phyloP scores from a whole-genome alignment of 2,797 vertebrate species.

The Labeo calbasu region DNA sequence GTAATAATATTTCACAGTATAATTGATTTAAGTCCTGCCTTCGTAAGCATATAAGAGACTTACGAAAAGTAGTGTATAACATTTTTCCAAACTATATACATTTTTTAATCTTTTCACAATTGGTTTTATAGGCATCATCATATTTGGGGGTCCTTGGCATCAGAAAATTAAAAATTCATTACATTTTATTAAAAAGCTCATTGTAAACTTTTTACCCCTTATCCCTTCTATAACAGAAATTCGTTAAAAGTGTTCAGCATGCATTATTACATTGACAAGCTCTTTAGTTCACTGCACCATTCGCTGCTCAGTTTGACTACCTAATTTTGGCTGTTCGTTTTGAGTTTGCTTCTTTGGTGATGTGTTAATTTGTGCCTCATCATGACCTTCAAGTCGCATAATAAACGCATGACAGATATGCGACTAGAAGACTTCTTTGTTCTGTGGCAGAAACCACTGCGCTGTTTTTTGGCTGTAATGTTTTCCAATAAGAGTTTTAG shows the following conservation, averaged over 20 bases:
- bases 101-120: neutral
- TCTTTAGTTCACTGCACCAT: neutral
- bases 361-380: slow-evolving; percentile 13
- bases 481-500: slow-evolving; percentile 27
- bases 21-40: neutral
- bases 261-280: slow-evolving; percentile 20
- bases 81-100: neutral
- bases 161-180: neutral
- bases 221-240: neutral
- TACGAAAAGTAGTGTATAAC: neutral
- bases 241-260: slow-evolving; percentile 19
- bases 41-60: neutral
- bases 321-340: neutral
- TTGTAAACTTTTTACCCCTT: neutral
- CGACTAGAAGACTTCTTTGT: slow-evolving; percentile 18
- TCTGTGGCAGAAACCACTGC: slow-evolving; percentile 18
- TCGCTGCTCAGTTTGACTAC: neutral
- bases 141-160: neutral
- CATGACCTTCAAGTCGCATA: slow-evolving; percentile 9
- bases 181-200: no score
- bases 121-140: neutral
- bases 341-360: slow-evolving; percentile 20
- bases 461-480: slow-evolving; percentile 36
- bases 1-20: neutral
- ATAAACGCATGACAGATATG: slow-evolving; percentile 16